Evolutionary conservation across 1,140 invertebrate genomes (phyloP), one percentile per base, ranked within the genome.

Genomic region (Drosophila ananassae): DNA sequence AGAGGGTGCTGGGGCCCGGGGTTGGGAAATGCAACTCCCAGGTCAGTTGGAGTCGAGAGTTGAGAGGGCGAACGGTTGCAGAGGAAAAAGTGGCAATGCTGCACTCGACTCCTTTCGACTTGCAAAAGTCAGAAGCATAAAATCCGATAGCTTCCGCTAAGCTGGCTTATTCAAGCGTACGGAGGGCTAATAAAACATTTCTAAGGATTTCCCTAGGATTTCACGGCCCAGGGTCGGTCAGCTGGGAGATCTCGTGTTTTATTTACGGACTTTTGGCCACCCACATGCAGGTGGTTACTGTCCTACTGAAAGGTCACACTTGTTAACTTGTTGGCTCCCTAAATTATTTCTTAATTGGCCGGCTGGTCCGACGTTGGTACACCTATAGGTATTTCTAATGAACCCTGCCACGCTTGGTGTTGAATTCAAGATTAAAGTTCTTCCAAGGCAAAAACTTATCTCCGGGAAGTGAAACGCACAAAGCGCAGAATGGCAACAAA

Each of bases 101-200:
- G 77, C 55, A 74, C 46, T 56, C 64, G 67, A 51, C 62, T 56
- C 60, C 67, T 32, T 72, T 78, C 61, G 50, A 61, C 64, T 72
- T 89, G 84, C 79, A 89, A 80, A 89, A 89, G 84, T 89, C 84
- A 89, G 58, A 74, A 89, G 84, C 84, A 89, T 89, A 90, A 89
- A 89, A 89, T 89, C 84, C 85, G 80, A 89, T 89, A 89, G 84
- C 84, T 89, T 89, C 84, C 84, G 84, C 84, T 89, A 89, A 89
- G 84, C 84, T 84, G 77, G 84, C 84, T 89, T 89, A 89, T 89
- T 90, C 84, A 80, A 80, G 84, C 84, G 85, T 80, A 89, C 79
- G 79, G 73, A 77, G 84, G 80, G 84, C 84, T 89, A 89, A 89
- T 89, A 89, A 89, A 89, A 89, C 84, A 89, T 89, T 89, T 89